Percentiles rank a stretch among this genome's conserved stretches.
Evolutionary conservation across 2,797 vertebrate genomes (phyloP).

Genomic region (Salmo trutta): DNA sequence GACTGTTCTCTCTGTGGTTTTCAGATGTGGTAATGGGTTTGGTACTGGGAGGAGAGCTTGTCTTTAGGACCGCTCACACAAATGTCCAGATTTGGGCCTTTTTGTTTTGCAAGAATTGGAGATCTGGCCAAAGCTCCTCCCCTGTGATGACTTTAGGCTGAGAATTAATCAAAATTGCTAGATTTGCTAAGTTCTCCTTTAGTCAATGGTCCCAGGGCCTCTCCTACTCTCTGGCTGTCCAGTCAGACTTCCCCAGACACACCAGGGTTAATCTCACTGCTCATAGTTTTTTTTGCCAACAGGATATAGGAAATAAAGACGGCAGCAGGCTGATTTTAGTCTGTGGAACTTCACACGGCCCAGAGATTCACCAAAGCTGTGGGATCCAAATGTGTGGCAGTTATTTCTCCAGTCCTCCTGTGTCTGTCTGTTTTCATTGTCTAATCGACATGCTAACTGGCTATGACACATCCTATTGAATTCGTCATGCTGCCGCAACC

Average conservation of each 20-base stretch:
- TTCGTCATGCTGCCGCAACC: conserved; percentile 22
- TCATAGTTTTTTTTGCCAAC: neutral
- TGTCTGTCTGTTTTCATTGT: conserved; percentile 57
- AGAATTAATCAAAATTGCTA: no score
- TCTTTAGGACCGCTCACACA: no score
- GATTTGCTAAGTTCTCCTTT: no score
- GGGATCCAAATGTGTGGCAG: conserved; percentile 2
- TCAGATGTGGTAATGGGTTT: neutral
- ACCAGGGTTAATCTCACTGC: neutral
- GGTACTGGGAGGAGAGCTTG: no score
- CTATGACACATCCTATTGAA: conserved; percentile 52
- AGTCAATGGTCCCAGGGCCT: no score
- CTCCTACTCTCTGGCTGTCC: no score
- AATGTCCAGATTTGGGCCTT: no score
- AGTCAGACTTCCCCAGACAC: no score
- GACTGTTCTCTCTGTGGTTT: conserved; percentile 51
- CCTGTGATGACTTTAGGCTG: no score
- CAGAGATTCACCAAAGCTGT: conserved; percentile 19
- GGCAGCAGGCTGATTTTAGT: neutral
- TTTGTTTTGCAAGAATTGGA: no score
- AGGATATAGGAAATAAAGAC: neutral
- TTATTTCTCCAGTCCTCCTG: neutral
- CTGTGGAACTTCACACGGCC: neutral
- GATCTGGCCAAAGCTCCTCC: no score
- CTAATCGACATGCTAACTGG: conserved; percentile 61